Evolutionary conservation across 2,113 vertebrate genomes (phyloP).

Genomic region (Pseudorectes ferrugineus): DNA sequence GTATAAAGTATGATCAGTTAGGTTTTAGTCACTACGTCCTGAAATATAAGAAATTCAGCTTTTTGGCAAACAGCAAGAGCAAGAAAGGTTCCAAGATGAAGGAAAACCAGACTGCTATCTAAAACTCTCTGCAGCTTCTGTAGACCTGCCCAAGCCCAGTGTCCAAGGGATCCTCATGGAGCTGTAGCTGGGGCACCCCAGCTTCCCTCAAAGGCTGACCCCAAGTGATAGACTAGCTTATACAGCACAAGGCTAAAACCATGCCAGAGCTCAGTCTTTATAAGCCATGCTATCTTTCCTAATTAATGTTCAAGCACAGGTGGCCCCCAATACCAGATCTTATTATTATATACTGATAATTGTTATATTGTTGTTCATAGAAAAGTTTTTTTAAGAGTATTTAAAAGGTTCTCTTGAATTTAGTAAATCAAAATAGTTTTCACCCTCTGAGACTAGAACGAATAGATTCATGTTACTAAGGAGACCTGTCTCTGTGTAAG

Average conservation of each 20-base stretch:
- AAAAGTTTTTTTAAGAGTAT: not conserved
- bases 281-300: not conserved
- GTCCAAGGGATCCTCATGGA: not conserved
- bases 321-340: not conserved
- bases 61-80: not conserved
- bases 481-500: not conserved
- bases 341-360: not conserved
- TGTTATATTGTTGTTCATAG: not conserved
- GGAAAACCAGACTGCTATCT: not conserved
- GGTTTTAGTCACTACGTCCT: not conserved
- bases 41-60: not conserved
- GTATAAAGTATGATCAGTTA: accelerated
- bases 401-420: not conserved
- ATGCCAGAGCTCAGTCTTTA: not conserved
- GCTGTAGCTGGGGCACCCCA: not conserved
- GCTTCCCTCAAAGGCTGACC: not conserved
- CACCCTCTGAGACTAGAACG: not conserved
- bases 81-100: not conserved
- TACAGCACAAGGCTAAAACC: not conserved
- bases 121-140: not conserved
- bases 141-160: not conserved
- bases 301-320: not conserved
- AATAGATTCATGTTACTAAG: not conserved
- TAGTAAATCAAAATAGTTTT: not conserved
- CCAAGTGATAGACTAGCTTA: accelerated